Evolutionary conservation across 2,888 invertebrate genomes (phyloP), one percentile per base, ranked within the genome.

Genomic region (Microdon myrmicae): DNA sequence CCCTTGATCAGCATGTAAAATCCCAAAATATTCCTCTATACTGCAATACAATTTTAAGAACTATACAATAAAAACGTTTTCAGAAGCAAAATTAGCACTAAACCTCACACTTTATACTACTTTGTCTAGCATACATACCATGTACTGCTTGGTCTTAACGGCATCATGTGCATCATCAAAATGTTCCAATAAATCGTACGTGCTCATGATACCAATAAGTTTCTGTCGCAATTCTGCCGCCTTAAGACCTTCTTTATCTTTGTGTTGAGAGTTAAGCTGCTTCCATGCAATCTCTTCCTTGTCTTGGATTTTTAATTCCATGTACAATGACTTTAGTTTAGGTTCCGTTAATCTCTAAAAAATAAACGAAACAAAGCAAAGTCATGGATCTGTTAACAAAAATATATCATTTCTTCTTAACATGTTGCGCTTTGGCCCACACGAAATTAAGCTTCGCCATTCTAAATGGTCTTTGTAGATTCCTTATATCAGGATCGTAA

Each of bases 371-470:
- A 13, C 16, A 19, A 37, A 9, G 31, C 10, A 59, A 35, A 28
- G 13, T 13, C 28, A 4, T 16, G 32, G 39, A 17, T 13, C 10
- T 3, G 10, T 13, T 39, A 25, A 20, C 4, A 9, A 17, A 7
- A 9, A 16, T 7, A 4, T 8, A 22, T 9, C 9, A 43, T 26
- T 22, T 9, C 1, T n/a, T 12, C 0, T 3, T 7, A 28, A 94
- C 94, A 79, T 90, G 87, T 79, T 90, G 88, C 7, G 95, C 95
- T 82, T 96, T 96, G 3, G 87, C 81, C 95, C 95, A 96, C 14
- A 96, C 81, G 53, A 92, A 79, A 81, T 96, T 95, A 20, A 95
- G 79, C 81, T 95, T 96, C 19, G 90, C 88, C 89, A 95, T 94
- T 69, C 94, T 84, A 80, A 90, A 96, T 3, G 94, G 95, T 72